Evolutionary conservation across 2,113 vertebrate genomes (phyloP).

Genomic region (Petroica traversi): DNA sequence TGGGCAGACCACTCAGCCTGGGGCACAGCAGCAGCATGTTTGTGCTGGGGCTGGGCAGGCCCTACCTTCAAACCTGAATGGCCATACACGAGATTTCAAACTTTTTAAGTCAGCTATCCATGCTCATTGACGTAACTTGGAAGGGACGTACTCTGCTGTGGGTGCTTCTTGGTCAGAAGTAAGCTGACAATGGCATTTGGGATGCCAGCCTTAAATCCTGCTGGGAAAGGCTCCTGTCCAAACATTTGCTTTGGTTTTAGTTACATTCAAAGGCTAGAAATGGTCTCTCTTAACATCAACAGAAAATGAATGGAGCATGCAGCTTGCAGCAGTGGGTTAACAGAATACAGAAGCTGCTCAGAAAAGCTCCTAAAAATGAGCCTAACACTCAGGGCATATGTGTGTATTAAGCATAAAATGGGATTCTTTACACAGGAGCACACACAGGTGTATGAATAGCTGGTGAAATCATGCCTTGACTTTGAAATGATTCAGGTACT

Average conservation of each 20-base stretch:
- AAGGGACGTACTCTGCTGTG: not conserved
- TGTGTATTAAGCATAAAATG: not conserved
- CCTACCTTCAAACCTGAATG: not conserved
- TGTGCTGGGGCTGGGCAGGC: not conserved
- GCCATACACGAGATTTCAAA: not conserved
- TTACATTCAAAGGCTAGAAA: not conserved
- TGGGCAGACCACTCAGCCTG: not conserved
- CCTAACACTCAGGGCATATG: not conserved
- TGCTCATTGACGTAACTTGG: accelerated
- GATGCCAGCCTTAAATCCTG: not conserved
- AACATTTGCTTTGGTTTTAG: not conserved
- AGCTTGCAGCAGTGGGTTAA: not conserved
- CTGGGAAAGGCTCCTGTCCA: accelerated
- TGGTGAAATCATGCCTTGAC: not conserved
- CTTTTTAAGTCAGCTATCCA: not conserved
- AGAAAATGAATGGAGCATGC: not conserved
- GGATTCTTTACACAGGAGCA: not conserved
- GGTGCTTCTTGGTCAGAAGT: not conserved
- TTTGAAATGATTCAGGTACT: not conserved
- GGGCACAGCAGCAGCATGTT: accelerated
- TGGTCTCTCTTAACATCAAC: accelerated
- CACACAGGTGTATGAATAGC: not conserved
- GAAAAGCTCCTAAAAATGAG: not conserved
- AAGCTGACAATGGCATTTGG: not conserved
- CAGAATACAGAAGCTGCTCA: not conserved